Evolutionary conservation across 2,113 vertebrate genomes (phyloP), one percentile per base, ranked within the genome.

Genomic region (Ailuropoda melanoleuca): DNA sequence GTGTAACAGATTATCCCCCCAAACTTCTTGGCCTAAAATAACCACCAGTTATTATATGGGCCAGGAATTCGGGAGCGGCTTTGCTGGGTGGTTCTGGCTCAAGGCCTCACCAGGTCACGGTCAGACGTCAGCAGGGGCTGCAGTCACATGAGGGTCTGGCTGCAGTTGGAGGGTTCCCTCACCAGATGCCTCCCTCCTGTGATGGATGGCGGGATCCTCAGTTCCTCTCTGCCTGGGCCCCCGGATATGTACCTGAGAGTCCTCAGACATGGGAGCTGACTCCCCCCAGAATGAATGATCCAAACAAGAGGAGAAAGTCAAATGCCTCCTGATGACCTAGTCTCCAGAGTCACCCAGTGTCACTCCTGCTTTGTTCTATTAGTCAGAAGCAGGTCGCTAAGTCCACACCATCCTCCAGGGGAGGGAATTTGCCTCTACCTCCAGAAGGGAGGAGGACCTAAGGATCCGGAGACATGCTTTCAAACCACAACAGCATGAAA

Each of bases 181-280:
- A 13, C 48, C 56, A 14, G 29, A 9, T 12, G 34, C 10, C 78
- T 78, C 43, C 50, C 26, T 43, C 10, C 1, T 1, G 1, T 3
- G 31, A 56, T 78, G 34, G 4, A 8, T 8, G n/a, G 55, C 26
- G 8, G 77, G 62, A 48, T 24, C 39, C 66, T 64, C 66, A 1
- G 31, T 12, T 78, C 81, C 37, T 34, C 13, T 31, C n/a, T 15
- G 23, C 17, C 26, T 14, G 31, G 50, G 19, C 58, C 13, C 46
- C 23, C 4, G 0, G 0, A 34, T 31, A 6, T 0, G 12, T 34
- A 8, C 46, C 48, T 3, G 3, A 29, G 26, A 14, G 50, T 89
- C 83, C 68, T 58, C 31, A 29, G 70, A 91, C 4, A 6, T 4
- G 13, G 43, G 4, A 34, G 64, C 77, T 50, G 39, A n/a, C 19